A percentile compares a stretch with the other conserved stretches of the same genome.
These are phyloP conservation scores for Pelagia noctiluca DNA, from an alignment of 30 jellyfish, hydroid and myxozoan genomes.

Conservation along the genomic window DNA sequence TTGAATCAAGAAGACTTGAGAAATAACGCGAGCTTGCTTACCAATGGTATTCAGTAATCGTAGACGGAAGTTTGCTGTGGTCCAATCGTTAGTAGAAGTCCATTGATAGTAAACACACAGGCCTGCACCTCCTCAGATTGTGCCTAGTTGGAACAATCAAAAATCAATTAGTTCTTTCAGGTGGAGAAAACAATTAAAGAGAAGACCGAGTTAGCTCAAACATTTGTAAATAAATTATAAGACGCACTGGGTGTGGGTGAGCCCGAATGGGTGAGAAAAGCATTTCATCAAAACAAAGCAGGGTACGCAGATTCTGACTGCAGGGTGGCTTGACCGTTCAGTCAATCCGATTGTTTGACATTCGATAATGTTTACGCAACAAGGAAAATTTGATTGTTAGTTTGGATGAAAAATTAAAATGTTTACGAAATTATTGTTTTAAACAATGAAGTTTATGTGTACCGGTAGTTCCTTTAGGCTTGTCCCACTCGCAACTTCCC, in stretches of 20 bases:
- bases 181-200: background rate
- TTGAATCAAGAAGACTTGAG: no score
- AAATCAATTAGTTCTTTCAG: background rate
- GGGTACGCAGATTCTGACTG: background rate
- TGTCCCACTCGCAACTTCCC: conserved; percentile 64
- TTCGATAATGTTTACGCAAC: no score
- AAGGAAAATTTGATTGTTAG: no score
- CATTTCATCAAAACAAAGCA: background rate
- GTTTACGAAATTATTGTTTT: background rate
- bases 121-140: conserved; percentile 50
- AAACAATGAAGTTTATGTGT: background rate
- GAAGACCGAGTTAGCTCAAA: background rate
- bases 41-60: conserved; percentile 10
- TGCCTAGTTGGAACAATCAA: conserved; percentile 31
- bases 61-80: conserved; percentile 18
- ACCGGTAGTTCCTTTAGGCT: conserved; percentile 38
- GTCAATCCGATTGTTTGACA: no score
- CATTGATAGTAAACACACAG: conserved; percentile 31
- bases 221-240: background rate
- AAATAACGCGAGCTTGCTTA: background rate
- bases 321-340: background rate
- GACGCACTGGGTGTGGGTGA: conserved; percentile 12
- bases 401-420: background rate
- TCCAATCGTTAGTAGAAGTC: conserved; percentile 44
- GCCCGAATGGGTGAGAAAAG: conserved; percentile 8